Conservation (phyloP, 2,888 invertebrate species). For the Pseudeuparius sepicola region DNA sequence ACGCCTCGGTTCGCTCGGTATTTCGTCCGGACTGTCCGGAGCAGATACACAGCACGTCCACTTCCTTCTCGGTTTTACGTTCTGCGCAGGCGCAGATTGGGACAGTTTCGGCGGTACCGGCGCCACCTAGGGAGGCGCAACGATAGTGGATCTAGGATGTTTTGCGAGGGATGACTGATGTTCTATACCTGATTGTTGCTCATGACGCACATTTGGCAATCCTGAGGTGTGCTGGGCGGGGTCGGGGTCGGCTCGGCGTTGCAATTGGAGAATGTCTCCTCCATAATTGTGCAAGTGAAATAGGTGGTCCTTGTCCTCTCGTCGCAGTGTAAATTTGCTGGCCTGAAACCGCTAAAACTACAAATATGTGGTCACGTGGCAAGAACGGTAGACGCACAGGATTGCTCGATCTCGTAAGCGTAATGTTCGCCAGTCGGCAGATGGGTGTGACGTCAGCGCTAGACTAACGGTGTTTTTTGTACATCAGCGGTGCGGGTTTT, state of each 20-base stretch:
- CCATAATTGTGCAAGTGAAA: conserved; percentile 43
- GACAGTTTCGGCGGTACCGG: conserved; percentile 26
- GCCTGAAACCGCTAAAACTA: conserved; percentile 18
- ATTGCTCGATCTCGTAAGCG: too few relatives aligned
- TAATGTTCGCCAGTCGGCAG: too few relatives aligned
- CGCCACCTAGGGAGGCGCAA: too few relatives aligned
- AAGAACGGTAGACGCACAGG: too few relatives aligned
- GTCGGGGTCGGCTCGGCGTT: conserved; percentile 39
- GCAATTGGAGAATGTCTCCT: conserved; percentile 37
- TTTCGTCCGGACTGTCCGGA: conserved; percentile 50
- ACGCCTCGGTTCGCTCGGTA: conserved; percentile 37
- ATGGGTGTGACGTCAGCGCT: too few relatives aligned
- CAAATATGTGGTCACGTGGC: too few relatives aligned
- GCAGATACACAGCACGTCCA: conserved; percentile 51
- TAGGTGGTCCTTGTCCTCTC: conserved; percentile 29
- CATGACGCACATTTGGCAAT: conserved; percentile 35
- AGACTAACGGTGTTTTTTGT: too few relatives aligned
- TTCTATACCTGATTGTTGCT: conserved; percentile 31
- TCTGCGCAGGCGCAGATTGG: too few relatives aligned
- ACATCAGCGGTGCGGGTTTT: too few relatives aligned
- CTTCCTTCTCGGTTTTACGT: conserved; percentile 41
- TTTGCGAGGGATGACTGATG: too few relatives aligned
- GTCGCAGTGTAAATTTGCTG: conserved; percentile 23
- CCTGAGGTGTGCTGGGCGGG: conserved; percentile 38
- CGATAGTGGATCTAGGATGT: too few relatives aligned